Evolutionary conservation across 2,888 invertebrate species (phyloP), one percentile per base, ranked within the genome.

Genomic region (Sussaba pulchella): DNA sequence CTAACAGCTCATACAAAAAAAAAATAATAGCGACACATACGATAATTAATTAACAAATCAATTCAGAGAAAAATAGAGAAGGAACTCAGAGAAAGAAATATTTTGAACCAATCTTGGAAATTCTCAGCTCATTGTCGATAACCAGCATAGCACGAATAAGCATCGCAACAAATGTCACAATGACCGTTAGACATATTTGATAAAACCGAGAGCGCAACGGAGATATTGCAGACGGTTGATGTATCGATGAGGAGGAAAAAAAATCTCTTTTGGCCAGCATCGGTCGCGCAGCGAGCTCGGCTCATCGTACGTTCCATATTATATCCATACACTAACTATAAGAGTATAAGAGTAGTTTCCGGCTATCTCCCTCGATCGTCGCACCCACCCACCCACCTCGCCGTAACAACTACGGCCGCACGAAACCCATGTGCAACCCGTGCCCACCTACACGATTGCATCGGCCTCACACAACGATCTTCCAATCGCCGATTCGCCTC

Each of bases 281-380:
- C 86, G 83, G 63, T 78, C 64, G 82, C 82, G 83, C 77, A 70
- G 77, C 77, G 43, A 43, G 72, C 75, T 77, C n/a, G 75, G 82
- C 59, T 57, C 76, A 71, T 36, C 31, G 31, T 43, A 70, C 78
- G 80, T 74, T 81, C 78, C 75, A 80, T 81, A 81, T 83, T 78
- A n/a, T n/a, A 84, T 84, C 82, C 83, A 78, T 84, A 78, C 31
- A 45, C 63, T 31, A 5, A 75, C 69, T 76, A 73, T 73, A 73
- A 74, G 59, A 74, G 84, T 84, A 88, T 86, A 85, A 87, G 87
- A 87, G 84, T 84, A 88, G 89, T 90, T 90, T 90, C 90, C 90
- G 90, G 90, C 85, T 86, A 86, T 87, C 87, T 90, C 88, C 89
- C 89, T 85, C 87, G 87, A 88, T 86, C 86, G 85, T 87, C 88